A percentile compares a stretch with the other conserved stretches of the same genome.
phyloP scores from a whole-genome alignment of 2,113 vertebrate species.

The Origma solitaria region DNA sequence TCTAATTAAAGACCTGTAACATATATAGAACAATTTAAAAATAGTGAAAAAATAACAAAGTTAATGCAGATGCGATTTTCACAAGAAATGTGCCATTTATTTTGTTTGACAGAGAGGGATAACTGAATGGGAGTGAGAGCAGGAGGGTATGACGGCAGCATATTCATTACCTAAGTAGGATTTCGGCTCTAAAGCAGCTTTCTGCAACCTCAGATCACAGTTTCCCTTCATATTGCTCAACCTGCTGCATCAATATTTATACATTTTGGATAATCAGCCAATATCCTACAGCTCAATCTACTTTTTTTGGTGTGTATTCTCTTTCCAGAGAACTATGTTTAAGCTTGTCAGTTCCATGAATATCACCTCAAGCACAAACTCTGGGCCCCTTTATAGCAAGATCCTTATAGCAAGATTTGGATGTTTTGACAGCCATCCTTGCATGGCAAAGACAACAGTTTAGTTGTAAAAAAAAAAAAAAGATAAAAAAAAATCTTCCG shows the following conservation, averaged over 20 bases:
- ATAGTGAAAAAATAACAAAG: background rate
- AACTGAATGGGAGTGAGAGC: background rate
- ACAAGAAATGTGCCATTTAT: slow-evolving; percentile 2
- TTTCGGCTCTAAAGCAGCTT: background rate
- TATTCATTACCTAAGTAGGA: background rate
- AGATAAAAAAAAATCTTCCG: background rate
- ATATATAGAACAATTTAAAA: background rate
- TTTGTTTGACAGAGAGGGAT: background rate
- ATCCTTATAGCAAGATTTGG: background rate
- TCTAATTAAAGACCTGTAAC: background rate
- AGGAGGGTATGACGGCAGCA: background rate
- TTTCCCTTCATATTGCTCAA: background rate
- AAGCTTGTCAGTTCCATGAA: slow-evolving; percentile 16
- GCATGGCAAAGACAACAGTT: background rate
- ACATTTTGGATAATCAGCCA: background rate
- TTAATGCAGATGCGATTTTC: slow-evolving; percentile 19
- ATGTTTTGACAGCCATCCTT: slow-evolving; percentile 15
- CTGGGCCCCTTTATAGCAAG: background rate
- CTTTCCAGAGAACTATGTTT: background rate
- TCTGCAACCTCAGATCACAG: background rate
- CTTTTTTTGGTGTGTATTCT: background rate
- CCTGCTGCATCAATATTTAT: background rate
- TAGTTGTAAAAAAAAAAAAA: background rate
- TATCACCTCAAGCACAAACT: background rate
- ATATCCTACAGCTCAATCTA: background rate